A percentile compares a stretch with the other conserved stretches of the same genome.
Conservation (phyloP, 1,140 invertebrate genomes). For the Lerema accius region DNA sequence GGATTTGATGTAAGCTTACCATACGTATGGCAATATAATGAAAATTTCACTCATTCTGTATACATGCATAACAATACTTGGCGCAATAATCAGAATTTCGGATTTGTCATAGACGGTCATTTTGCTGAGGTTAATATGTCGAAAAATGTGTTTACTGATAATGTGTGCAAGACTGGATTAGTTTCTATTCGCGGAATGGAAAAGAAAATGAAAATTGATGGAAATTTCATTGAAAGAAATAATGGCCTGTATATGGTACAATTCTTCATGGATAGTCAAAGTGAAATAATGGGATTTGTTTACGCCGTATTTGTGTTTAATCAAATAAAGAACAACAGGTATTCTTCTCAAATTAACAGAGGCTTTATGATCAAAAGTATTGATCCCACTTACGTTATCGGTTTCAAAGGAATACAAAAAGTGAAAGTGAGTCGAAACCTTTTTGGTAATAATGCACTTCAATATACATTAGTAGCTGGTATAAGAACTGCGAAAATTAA, state of each 20-base stretch:
- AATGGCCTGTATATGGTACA: conserved; percentile 93
- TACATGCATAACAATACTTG: conserved; percentile 94
- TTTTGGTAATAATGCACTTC: conserved; percentile 92
- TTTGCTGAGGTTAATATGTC: conserved; percentile 94
- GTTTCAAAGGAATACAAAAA: conserved; percentile 97
- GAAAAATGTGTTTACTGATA: conserved; percentile 93
- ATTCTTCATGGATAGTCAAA: conserved; percentile 95
- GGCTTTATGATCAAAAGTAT: conserved; percentile 79
- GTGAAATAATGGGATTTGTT: conserved; percentile 94
- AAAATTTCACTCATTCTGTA: conserved; percentile 96
- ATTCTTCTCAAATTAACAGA: conserved; percentile 56
- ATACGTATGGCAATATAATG: conserved; percentile 97
- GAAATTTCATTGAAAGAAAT: conserved; percentile 92
- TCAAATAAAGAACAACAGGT: conserved; percentile 89
- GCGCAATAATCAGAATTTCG: conserved; percentile 93
- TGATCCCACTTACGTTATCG: conserved; percentile 92
- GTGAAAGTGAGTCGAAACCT: conserved; percentile 95
- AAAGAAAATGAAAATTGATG: conserved; percentile 93
- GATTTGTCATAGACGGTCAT: conserved; percentile 94
- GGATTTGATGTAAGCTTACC: conserved; percentile 94
- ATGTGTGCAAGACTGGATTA: conserved; percentile 92
- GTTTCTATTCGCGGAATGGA: conserved; percentile 97
- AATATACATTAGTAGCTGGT: conserved; percentile 97
- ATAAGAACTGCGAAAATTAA: conserved; percentile 94
- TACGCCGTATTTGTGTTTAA: conserved; percentile 92